These are phyloP conservation scores for Dryobates pubescens DNA, from an alignment of 2,797 vertebrate species.

Conservation along the genomic window DNA sequence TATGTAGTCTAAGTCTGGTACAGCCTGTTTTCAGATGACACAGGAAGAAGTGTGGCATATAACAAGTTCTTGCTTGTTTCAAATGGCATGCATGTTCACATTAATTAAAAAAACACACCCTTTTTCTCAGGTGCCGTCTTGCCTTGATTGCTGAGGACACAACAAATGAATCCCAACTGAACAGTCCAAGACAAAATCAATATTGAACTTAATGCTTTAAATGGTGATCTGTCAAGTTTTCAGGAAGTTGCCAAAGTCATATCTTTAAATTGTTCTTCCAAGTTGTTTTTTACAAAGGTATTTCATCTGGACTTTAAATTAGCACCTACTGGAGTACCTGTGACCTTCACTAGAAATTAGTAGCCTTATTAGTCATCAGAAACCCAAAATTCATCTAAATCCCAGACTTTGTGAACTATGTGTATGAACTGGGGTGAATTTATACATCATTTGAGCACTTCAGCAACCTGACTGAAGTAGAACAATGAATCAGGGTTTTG, in stretches of 20 bases:
- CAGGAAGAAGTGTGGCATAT: not conserved
- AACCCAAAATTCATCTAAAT: not conserved
- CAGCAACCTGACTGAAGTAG: not conserved
- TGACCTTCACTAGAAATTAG: not conserved
- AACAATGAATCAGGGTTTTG: not conserved
- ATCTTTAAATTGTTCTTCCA: constrained; percentile 1
- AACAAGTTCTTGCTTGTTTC: not conserved
- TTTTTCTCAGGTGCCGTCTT: not conserved
- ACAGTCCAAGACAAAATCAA: not conserved
- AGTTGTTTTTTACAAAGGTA: not conserved
- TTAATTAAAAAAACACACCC: not conserved
- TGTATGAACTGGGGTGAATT: not conserved
- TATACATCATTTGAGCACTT: not conserved
- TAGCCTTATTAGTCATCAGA: not conserved
- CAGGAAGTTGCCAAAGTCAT: not conserved
- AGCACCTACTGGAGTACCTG: not conserved
- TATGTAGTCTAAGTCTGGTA: too few species aligned
- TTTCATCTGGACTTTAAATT: not conserved
- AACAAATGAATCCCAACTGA: constrained; percentile 8
- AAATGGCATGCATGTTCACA: not conserved
- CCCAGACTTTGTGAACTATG: not conserved
- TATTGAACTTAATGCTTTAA: constrained; percentile 23
- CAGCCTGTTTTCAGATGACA: too few species aligned
- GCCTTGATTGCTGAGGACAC: not conserved
- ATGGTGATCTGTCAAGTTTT: not conserved